Base-by-base conservation (phyloP, 1,140 invertebrate species). In the Rhopalosiphum padi region DNA sequence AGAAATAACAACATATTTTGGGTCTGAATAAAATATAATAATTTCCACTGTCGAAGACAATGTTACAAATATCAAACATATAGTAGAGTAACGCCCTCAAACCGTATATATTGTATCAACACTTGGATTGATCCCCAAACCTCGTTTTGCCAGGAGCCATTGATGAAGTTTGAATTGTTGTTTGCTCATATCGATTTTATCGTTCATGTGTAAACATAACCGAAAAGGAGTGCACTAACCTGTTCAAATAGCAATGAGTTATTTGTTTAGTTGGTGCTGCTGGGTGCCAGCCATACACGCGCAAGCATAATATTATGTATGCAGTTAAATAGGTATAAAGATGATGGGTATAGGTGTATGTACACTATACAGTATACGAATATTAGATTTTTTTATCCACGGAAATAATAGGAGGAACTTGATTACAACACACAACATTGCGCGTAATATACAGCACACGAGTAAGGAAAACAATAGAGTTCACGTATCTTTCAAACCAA, bases 111-210 rank as follows among this genome's bases (percentile, higher is more conserved):
- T 46, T 43, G 37, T 68, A 46, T 30, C 46, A 91, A 91, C 90
- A 91, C 60, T 91, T 68, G 60, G 25, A 77, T 91, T 91, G 60
- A 91, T 91, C 43, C 55, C 41, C 43, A 89, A 37, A 53, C 87
- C 48, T n/a, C 55, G 23, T 91, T 77, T 91, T n/a, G 30, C 55
- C n/a, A 77, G 41, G 60, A 77, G 60, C 60, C 30, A 91, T 91
- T 91, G 90, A 91, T 91, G 55, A 91, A 91, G 90, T 91, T 91
- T 91, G 37, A 91, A 91, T 43, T 91, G 55, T 37, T 91, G 23
- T 91, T 91, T 91, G 41, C 90, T 91, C 41, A 53, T 92, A 91
- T 92, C 77, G 91, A 92, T 92, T 92, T 92, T 85, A 92, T 92
- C 91, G 46, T 37, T 46, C 77, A 6, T 82, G n/a, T 46, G 91